Evolutionary conservation across 2,113 vertebrate genomes (phyloP).

Genomic region (Lasiurus cinereus): DNA sequence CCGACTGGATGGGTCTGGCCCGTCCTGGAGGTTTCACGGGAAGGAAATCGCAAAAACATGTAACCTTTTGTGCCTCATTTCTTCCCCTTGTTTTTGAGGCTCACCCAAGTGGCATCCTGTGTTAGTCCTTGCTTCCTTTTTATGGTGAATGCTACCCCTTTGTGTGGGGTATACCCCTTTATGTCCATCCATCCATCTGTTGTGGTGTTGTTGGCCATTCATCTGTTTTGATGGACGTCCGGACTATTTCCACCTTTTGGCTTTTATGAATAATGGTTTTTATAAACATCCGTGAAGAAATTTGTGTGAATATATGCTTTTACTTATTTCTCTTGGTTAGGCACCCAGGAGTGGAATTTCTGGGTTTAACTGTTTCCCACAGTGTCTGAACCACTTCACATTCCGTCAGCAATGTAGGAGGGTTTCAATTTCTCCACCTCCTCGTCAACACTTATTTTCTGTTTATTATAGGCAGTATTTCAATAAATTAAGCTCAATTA

Average conservation of each 20-base stretch:
- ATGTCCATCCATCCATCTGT: neutral
- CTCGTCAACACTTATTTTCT: neutral
- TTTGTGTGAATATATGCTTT: neutral
- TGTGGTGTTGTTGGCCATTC: neutral
- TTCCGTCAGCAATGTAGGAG: neutral
- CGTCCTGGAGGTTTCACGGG: neutral
- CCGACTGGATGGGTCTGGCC: neutral
- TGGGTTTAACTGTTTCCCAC: neutral
- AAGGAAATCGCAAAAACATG: neutral
- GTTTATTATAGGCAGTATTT: conserved; percentile 11
- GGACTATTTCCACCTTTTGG: neutral
- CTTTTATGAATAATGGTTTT: neutral
- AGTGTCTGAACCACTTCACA: neutral
- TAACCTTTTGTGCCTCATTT: neutral
- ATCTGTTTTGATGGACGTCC: neutral
- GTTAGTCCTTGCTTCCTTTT: neutral
- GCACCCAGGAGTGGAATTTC: neutral
- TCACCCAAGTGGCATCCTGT: neutral
- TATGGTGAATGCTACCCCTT: neutral
- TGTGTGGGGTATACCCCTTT: neutral
- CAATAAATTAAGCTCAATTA: conserved; percentile 42
- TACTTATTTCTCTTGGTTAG: neutral
- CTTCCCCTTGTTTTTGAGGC: conserved; percentile 12
- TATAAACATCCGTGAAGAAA: neutral
- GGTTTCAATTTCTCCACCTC: neutral